Base-by-base conservation (phyloP, 2,797 vertebrate species). In the Meda fulgida region DNA sequence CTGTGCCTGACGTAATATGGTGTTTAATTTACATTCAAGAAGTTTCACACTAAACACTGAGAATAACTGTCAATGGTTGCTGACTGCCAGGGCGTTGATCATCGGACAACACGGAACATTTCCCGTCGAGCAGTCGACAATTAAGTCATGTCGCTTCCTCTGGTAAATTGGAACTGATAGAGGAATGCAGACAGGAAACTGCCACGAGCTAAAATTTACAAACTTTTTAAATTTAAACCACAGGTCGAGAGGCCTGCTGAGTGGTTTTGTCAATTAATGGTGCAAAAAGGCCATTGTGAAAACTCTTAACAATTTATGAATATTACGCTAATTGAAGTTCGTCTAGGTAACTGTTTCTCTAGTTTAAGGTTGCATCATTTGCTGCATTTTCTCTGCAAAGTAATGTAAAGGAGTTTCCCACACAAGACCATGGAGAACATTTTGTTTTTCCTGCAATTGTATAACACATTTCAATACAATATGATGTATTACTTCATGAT, bases 21-120 rank as follows among this genome's bases (percentile, higher is more conserved):
- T 2, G 46, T 67, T 63, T 65, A 8, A 72, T 80, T 72, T 85
- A 77, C 83, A 85, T 85, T 72, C 4, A 51, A 55, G 13, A 46
- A 16, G 19, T 69, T 67, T 69, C 31, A 14, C 14, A 26, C 65
- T 1, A 78, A 69, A 58, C 81, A 78, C 4, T 78, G 38, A 72
- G 16, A 79, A 85, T 51, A 23, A 51, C 78, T 46, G 60, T 48
- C 9, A 38, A 38, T 84, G 71, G 75, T 71, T 84, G 51, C 51
- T 34, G 53, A 78, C 38, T 36, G 76, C 21, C 29, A 46, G 43
- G 46, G 43, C 9, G 58, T 43, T 46, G 38, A 70, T 67, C 36
- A 58, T n/a, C 21, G 36, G 65, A 38, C n/a, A 58, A 55, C 66
- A n/a, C 13, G 3, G 76, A 51, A 29, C 55, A 84, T 38, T n/a